Conservation (phyloP, 64 coral and sea anemone genomes). For the Montipora capricornis region DNA sequence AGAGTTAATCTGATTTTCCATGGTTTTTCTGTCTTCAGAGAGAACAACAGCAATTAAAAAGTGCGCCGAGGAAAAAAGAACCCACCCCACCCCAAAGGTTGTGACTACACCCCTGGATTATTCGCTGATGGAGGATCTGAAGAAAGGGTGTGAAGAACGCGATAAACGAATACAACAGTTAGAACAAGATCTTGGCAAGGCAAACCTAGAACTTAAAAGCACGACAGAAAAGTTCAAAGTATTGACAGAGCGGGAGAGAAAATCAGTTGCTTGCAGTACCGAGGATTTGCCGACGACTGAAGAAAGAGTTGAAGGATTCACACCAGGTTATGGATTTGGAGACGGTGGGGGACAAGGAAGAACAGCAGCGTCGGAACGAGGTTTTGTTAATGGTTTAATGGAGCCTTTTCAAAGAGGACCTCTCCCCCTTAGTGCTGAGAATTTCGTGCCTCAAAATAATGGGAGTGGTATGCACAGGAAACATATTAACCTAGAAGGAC, state of each 20-base stretch:
- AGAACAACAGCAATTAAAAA: slow-evolving; percentile 86
- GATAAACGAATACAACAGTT: slow-evolving; percentile 43
- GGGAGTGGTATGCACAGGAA: neutral
- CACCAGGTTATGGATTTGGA: neutral
- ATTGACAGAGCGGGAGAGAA: slow-evolving; percentile 22
- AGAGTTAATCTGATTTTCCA: no score
- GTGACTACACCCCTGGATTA: slow-evolving; percentile 14
- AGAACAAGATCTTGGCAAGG: slow-evolving; percentile 46
- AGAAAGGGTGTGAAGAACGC: slow-evolving; percentile 40
- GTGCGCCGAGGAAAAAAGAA: slow-evolving; percentile 55
- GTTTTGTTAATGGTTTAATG: neutral
- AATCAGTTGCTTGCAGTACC: slow-evolving; percentile 43
- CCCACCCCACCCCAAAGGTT: neutral
- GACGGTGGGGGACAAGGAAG: neutral
- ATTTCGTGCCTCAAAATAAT: slow-evolving; percentile 22
- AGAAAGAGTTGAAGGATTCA: neutral
- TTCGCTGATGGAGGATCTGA: slow-evolving; percentile 53
- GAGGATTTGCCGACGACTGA: slow-evolving; percentile 47
- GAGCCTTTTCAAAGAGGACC: neutral
- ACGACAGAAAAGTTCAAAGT: neutral
- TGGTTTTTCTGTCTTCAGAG: slow-evolving; percentile 27
- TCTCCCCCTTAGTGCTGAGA: neutral
- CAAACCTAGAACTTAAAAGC: slow-evolving; percentile 35
- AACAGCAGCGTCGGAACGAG: neutral
- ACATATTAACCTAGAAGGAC: neutral